Conservation (phyloP, 2,113 vertebrate species). For the Sisor rabdophorus region DNA sequence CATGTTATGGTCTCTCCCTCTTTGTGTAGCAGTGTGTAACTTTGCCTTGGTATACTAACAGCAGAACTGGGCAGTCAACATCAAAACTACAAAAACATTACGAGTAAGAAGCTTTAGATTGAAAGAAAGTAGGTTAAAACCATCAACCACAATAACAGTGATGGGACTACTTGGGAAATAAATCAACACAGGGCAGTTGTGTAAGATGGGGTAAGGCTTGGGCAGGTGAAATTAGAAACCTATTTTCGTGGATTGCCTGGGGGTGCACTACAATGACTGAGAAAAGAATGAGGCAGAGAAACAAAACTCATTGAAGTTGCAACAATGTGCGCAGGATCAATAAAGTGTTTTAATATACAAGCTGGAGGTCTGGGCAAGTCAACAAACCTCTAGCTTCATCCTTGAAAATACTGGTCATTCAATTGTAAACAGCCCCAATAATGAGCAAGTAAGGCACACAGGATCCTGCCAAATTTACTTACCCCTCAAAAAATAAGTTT, state of each 20-base stretch:
- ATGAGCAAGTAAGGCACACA: slow-evolving; percentile 34
- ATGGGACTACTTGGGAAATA: slow-evolving; percentile 50
- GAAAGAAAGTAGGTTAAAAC: slow-evolving; percentile 37
- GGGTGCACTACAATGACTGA: slow-evolving; percentile 45
- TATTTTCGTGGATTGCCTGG: slow-evolving; percentile 53
- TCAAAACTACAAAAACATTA: slow-evolving; percentile 5
- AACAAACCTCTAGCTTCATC: slow-evolving; percentile 45
- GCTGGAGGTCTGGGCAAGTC: slow-evolving; percentile 40
- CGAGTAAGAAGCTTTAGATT: slow-evolving; percentile 15
- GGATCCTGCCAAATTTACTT: slow-evolving; percentile 46
- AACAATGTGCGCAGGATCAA: slow-evolving; percentile 54
- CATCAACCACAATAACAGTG: slow-evolving; percentile 18
- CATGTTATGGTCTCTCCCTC: not conserved
- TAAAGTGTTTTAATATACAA: slow-evolving; percentile 56
- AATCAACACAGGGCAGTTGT: slow-evolving; percentile 55
- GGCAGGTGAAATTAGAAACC: slow-evolving; percentile 57
- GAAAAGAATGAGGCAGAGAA: slow-evolving; percentile 38
- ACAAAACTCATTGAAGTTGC: slow-evolving; percentile 35
- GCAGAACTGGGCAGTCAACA: not conserved
- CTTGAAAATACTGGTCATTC: slow-evolving; percentile 57
- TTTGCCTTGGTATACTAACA: slow-evolving; percentile 24
- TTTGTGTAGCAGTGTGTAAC: not conserved
- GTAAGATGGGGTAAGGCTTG: slow-evolving; percentile 53
- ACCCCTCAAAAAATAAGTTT: slow-evolving; percentile 59
- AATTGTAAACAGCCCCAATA: slow-evolving; percentile 68